A percentile compares a stretch with the other conserved stretches of the same genome.
These are phyloP conservation scores for Arctopsyche grandis DNA, from an alignment of 1,140 invertebrate genomes.

Conservation along the genomic window DNA sequence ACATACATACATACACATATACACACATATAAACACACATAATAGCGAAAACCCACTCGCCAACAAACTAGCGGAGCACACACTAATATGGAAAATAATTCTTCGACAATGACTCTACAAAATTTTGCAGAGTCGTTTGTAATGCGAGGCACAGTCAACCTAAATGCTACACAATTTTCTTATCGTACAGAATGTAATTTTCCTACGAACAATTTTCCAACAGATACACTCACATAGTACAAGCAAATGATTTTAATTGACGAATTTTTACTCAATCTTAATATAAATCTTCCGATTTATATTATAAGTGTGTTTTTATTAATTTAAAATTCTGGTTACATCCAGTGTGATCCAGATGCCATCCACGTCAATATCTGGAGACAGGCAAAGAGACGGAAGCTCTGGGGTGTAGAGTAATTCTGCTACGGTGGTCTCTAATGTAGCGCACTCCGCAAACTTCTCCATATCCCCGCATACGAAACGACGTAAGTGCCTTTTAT, in stretches of 20 bases:
- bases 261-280: too few species aligned
- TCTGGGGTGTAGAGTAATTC: slow-evolving; percentile 32
- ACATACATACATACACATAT: slow-evolving; percentile 20
- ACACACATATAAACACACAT: slow-evolving; percentile 18
- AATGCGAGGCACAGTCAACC: slow-evolving; percentile 28
- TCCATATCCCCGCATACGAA: neutral
- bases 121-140: slow-evolving; percentile 45
- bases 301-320: too few species aligned
- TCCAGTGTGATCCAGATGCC: neutral
- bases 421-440: slow-evolving; percentile 24
- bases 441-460: slow-evolving; percentile 13
- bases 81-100: slow-evolving; percentile 54
- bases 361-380: slow-evolving; percentile 26
- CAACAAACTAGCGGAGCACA: slow-evolving; percentile 47
- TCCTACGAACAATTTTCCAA: neutral
- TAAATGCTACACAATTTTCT: slow-evolving; percentile 21
- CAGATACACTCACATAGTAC: neutral
- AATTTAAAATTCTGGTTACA: slow-evolving; percentile 5
- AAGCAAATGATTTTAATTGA: neutral
- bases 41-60: slow-evolving; percentile 16
- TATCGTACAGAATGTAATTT: neutral
- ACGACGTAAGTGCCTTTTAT: neutral
- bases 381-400: slow-evolving; percentile 33
- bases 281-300: too few species aligned
- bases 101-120: slow-evolving; percentile 50